phyloP scores from a whole-genome alignment of 2,797 vertebrate species.

The Emys orbicularis region DNA sequence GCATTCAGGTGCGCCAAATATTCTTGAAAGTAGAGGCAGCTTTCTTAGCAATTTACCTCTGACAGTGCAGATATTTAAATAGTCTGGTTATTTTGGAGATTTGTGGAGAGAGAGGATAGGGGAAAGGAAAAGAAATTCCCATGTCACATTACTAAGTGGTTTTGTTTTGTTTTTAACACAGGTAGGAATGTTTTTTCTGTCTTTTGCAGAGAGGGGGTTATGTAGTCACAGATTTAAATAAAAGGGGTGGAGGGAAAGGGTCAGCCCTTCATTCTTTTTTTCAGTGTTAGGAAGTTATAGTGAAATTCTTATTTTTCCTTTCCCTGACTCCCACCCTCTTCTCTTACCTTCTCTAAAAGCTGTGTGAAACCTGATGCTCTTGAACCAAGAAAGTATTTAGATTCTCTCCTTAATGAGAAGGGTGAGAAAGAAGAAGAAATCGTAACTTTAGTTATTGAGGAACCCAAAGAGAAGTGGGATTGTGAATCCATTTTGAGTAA shows the following conservation, averaged over 20 bases:
- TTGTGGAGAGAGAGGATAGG: background rate
- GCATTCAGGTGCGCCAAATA: background rate
- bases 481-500: slow-evolving; percentile 97
- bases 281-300: background rate
- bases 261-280: background rate
- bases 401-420: slow-evolving; percentile 82
- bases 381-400: slow-evolving; percentile 83
- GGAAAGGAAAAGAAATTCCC: background rate
- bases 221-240: background rate
- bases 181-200: background rate
- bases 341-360: slow-evolving; percentile 64
- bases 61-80: background rate
- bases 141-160: background rate
- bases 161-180: background rate
- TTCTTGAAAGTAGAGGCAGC: background rate
- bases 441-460: slow-evolving; percentile 85
- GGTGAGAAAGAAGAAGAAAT: slow-evolving; percentile 85
- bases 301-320: background rate
- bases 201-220: background rate
- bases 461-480: slow-evolving; percentile 93
- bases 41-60: rapidly evolving
- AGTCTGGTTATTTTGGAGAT: background rate
- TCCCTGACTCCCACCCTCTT: background rate
- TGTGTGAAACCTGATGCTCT: slow-evolving; percentile 84
- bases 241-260: background rate